These are phyloP conservation scores for Erinaceus europaeus DNA, from an alignment of 2,113 vertebrate genomes.

Conservation along the genomic window DNA sequence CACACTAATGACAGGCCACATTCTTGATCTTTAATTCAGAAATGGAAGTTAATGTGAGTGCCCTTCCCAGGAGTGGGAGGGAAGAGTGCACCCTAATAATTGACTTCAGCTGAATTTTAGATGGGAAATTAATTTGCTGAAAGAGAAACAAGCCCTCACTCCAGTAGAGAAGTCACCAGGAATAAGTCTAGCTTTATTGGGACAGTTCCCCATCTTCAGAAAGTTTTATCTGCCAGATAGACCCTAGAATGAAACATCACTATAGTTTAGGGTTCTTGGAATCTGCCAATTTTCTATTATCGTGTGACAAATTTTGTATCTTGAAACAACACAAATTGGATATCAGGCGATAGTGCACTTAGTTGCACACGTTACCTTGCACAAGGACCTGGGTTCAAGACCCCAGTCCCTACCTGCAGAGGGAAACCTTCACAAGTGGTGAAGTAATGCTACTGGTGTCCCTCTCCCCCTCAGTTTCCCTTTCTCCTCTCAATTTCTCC, in stretches of 20 bases:
- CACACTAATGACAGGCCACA: slow-evolving; percentile 82
- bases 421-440: too few relatives aligned
- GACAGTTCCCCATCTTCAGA: fast-evolving
- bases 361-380: too few relatives aligned
- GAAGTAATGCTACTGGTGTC: too few relatives aligned
- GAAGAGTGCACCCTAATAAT: slow-evolving; percentile 78
- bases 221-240: background rate
- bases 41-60: slow-evolving; percentile 69
- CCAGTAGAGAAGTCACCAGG: slow-evolving; percentile 33
- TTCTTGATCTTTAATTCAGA: slow-evolving; percentile 89
- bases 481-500: too few relatives aligned
- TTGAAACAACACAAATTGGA: background rate
- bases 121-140: slow-evolving; percentile 81
- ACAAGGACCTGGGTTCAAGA: too few relatives aligned
- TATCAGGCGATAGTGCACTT: too few relatives aligned
- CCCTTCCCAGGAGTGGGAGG: slow-evolving; percentile 67
- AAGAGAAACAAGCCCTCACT: slow-evolving; percentile 69
- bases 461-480: too few relatives aligned
- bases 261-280: background rate
- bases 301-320: background rate
- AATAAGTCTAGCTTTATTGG: background rate
- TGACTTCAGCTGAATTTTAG: slow-evolving; percentile 83
- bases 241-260: too few relatives aligned
- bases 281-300: background rate
- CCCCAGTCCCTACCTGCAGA: too few relatives aligned